These are phyloP conservation scores for Hirtodrosophila duncani DNA, from an alignment of 2,888 invertebrate species.

Conservation along the genomic window DNA sequence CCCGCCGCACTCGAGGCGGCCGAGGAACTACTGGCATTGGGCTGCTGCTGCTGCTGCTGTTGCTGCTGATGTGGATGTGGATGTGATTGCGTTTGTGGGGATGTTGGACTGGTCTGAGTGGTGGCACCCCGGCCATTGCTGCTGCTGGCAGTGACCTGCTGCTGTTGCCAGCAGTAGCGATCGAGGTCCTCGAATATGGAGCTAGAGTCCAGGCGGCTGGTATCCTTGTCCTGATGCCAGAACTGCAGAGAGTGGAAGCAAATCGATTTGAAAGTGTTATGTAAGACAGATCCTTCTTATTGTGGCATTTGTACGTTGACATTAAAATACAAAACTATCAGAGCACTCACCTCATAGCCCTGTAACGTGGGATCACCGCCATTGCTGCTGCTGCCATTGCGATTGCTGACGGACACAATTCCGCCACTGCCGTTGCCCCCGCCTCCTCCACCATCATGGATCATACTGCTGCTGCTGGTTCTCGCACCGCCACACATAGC, in stretches of 20 bases:
- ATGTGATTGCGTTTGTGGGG: slow-evolving; percentile 49
- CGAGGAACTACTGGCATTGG: slow-evolving; percentile 57
- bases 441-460: slow-evolving; percentile 60
- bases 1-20: slow-evolving; percentile 58
- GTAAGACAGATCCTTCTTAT: too few relatives aligned
- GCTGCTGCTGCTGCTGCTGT: slow-evolving; percentile 48
- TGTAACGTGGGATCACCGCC: slow-evolving; percentile 77
- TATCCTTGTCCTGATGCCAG: slow-evolving; percentile 80
- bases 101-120: slow-evolving; percentile 57
- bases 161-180: slow-evolving; percentile 89
- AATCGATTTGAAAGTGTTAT: too few relatives aligned
- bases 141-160: slow-evolving; percentile 77
- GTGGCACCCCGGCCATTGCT: slow-evolving; percentile 78
- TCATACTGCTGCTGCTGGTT: slow-evolving; percentile 53
- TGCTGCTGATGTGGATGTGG: slow-evolving; percentile 37
- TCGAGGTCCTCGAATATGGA: slow-evolving; percentile 89
- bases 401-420: slow-evolving; percentile 45
- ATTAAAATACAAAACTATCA: too few relatives aligned
- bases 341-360: slow-evolving; percentile 78
- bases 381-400: slow-evolving; percentile 53
- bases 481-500: slow-evolving; percentile 50
- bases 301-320: too few relatives aligned
- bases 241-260: slow-evolving; percentile 58
- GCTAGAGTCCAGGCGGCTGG: slow-evolving; percentile 85
- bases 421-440: slow-evolving; percentile 20